Evolutionary conservation across 2,888 invertebrate genomes (phyloP).

Genomic region (Philopedon plagiatum): DNA sequence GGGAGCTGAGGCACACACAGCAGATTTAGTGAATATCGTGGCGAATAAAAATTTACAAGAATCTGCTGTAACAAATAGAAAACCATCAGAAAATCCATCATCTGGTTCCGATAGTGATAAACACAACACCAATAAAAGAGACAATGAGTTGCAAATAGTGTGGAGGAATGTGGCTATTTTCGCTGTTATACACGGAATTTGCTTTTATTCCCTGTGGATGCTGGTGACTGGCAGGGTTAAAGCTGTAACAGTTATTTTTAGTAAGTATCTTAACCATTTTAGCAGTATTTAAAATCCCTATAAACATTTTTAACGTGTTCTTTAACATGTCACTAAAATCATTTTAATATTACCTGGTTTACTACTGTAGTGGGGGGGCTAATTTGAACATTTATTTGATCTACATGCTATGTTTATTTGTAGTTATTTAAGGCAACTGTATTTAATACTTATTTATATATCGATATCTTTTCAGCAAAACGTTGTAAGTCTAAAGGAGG

Average conservation of each 20-base stretch:
- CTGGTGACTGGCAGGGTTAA: constrained; percentile 63
- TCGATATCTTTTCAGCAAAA: too few species aligned
- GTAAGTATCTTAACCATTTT: constrained; percentile 71
- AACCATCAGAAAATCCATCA: neutral
- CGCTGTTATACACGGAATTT: constrained; percentile 77
- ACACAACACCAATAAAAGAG: neutral
- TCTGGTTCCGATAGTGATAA: neutral
- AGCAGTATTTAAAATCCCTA: too few species aligned
- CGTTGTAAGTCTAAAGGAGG: too few species aligned
- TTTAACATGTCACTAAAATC: too few species aligned
- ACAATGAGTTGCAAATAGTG: constrained; percentile 76
- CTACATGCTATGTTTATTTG: too few species aligned
- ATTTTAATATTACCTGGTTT: too few species aligned
- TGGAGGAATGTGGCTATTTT: constrained; percentile 87
- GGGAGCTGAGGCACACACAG: neutral
- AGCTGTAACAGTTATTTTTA: constrained; percentile 71
- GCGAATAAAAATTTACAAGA: neutral
- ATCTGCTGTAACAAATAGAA: neutral
- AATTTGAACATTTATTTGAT: too few species aligned
- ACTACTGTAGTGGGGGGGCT: too few species aligned
- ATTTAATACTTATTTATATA: too few species aligned
- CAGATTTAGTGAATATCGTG: neutral
- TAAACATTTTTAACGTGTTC: too few species aligned
- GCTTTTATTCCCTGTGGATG: constrained; percentile 77
- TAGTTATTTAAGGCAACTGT: too few species aligned